Percentiles rank a stretch among this genome's conserved stretches.
phyloP scores from a whole-genome alignment of 2,113 vertebrate genomes.

The Hemiscyllium ocellatum region DNA sequence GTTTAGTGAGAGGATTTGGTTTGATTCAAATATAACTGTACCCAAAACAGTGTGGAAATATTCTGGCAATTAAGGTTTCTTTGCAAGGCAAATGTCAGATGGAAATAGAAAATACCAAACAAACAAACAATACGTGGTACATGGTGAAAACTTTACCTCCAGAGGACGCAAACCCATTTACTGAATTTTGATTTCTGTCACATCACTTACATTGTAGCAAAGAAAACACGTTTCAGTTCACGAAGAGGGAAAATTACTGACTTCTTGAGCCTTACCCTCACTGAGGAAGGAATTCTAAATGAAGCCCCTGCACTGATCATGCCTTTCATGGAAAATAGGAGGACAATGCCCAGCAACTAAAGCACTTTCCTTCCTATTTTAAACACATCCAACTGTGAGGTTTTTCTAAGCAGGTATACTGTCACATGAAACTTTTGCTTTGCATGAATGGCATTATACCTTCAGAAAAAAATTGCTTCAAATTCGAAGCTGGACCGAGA shows the following conservation, averaged over 20 bases:
- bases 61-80: neutral
- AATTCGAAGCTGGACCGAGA: neutral
- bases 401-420: neutral
- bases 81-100: neutral
- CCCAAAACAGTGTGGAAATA: neutral
- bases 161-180: neutral
- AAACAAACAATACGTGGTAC: neutral
- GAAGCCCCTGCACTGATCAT: neutral
- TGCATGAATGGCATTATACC: neutral
- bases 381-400: neutral
- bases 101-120: neutral
- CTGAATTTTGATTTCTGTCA: neutral
- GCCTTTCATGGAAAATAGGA: neutral
- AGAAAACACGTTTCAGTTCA: neutral
- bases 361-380: neutral
- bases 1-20: neutral
- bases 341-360: neutral
- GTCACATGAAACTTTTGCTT: neutral
- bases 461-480: neutral
- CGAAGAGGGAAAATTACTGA: neutral
- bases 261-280: neutral
- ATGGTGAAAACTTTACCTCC: neutral
- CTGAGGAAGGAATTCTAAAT: slow-evolving; percentile 1
- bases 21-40: neutral
- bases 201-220: neutral